phyloP scores from a whole-genome alignment of 2,797 vertebrate genomes.

The Glyptemys insculpta region DNA sequence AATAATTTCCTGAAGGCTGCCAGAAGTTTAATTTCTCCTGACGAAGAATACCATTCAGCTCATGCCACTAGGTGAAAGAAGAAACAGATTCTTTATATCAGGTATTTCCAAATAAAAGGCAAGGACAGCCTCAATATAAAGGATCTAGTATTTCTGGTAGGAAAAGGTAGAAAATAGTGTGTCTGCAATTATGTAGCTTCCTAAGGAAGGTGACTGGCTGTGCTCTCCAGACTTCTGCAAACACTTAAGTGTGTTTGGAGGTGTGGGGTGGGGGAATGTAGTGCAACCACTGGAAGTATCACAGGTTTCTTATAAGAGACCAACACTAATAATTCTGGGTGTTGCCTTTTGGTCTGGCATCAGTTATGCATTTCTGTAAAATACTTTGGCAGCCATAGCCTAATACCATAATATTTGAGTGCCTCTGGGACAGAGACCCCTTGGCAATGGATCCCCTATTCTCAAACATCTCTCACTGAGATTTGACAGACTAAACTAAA shows the following conservation, averaged over 20 bases:
- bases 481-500: no score
- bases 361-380: neutral
- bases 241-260: neutral
- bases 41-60: constrained; percentile 56
- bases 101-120: constrained; percentile 36
- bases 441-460: neutral
- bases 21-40: constrained; percentile 38
- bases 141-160: neutral
- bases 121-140: constrained; percentile 5
- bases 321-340: constrained; percentile 11
- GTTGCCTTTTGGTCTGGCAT: neutral
- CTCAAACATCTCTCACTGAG: no score
- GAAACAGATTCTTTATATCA: constrained; percentile 18
- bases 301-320: neutral
- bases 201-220: neutral
- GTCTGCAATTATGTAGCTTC: neutral
- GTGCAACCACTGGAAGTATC: neutral
- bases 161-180: neutral
- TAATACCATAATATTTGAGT: no score
- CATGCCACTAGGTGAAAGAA: constrained; percentile 21
- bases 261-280: neutral
- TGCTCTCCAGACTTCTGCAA: neutral
- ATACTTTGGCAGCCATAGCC: neutral
- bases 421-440: no score
- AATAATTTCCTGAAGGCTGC: neutral